Evolutionary conservation across 2,888 invertebrate genomes (phyloP).

Genomic region (Pammene fasciana): DNA sequence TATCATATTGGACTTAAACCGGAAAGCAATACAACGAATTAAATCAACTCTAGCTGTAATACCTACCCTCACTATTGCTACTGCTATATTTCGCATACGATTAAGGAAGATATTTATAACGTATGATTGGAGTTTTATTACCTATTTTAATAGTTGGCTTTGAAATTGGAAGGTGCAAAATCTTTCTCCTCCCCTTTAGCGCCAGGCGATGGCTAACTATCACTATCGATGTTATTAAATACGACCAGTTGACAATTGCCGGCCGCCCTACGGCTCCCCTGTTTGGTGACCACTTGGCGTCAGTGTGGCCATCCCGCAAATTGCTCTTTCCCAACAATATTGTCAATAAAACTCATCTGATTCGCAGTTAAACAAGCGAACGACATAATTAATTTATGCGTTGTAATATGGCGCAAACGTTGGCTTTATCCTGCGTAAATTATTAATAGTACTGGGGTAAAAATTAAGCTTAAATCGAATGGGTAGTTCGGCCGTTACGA

Average conservation of each 20-base stretch:
- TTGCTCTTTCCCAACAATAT: conserved; percentile 83
- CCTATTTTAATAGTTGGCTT: background rate
- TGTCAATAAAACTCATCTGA: conserved; percentile 84
- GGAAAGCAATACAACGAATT: conserved; percentile 5
- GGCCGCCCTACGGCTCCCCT: conserved; percentile 61
- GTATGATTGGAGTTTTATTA: background rate
- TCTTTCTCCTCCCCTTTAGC: conserved; percentile 19
- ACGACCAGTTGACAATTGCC: conserved; percentile 66
- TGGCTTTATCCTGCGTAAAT: conserved; percentile 81
- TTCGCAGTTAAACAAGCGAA: conserved; percentile 83
- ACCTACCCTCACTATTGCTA: background rate
- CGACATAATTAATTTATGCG: conserved; percentile 83
- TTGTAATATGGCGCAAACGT: conserved; percentile 82
- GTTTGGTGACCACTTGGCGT: conserved; percentile 80
- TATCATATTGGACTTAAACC: conserved; percentile 4
- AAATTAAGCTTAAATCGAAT: conserved; percentile 83
- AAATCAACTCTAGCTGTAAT: background rate
- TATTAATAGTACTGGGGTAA: conserved; percentile 83
- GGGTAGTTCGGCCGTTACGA: conserved; percentile 80
- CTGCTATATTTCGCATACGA: background rate
- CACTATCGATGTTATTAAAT: conserved; percentile 64
- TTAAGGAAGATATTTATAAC: background rate
- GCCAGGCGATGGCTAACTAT: conserved; percentile 43
- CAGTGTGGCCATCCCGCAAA: conserved; percentile 80
- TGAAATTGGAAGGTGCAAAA: conserved; percentile 7